These are phyloP conservation scores for Xiphophorus maculatus DNA, from an alignment of 2,113 vertebrate genomes.

Conservation along the genomic window DNA sequence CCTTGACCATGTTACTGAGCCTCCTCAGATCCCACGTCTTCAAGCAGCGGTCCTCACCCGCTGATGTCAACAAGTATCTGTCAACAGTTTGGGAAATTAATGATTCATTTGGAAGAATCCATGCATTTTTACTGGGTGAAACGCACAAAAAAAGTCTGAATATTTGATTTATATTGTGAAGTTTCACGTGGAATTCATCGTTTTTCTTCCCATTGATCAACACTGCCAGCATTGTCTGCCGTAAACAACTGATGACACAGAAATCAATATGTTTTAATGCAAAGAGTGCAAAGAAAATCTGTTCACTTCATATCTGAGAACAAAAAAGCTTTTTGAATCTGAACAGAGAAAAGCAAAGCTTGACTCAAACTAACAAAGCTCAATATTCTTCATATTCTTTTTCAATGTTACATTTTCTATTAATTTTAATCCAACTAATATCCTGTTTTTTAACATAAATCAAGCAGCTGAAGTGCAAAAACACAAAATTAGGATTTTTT, in stretches of 20 bases:
- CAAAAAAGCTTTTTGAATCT: constrained; percentile 1
- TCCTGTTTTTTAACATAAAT: neutral
- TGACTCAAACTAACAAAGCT: constrained; percentile 21
- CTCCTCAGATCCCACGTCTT: constrained; percentile 94
- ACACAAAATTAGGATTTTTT: neutral
- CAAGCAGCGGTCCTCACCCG: constrained; percentile 89
- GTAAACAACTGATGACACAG: constrained; percentile 13
- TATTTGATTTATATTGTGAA: constrained; percentile 4
- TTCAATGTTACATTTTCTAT: neutral
- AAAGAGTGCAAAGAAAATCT: constrained; percentile 1
- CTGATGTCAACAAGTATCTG: constrained; percentile 89
- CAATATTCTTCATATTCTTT: neutral
- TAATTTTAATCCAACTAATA: constrained; percentile 4
- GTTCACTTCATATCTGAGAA: constrained; percentile 1
- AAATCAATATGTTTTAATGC: constrained; percentile 27
- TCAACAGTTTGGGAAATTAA: neutral
- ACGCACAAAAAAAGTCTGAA: constrained; percentile 8
- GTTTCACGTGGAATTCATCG: constrained; percentile 2
- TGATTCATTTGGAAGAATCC: neutral
- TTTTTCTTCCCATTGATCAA: constrained; percentile 20
- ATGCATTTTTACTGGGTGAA: neutral
- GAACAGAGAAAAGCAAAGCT: constrained; percentile 28
- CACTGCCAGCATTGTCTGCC: constrained; percentile 3
- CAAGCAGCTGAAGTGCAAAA: neutral
- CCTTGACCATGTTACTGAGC: constrained; percentile 82